These are phyloP conservation scores for Heliopora coerulea DNA, from an alignment of 92 coral and sea anemone genomes.

Conservation along the genomic window DNA sequence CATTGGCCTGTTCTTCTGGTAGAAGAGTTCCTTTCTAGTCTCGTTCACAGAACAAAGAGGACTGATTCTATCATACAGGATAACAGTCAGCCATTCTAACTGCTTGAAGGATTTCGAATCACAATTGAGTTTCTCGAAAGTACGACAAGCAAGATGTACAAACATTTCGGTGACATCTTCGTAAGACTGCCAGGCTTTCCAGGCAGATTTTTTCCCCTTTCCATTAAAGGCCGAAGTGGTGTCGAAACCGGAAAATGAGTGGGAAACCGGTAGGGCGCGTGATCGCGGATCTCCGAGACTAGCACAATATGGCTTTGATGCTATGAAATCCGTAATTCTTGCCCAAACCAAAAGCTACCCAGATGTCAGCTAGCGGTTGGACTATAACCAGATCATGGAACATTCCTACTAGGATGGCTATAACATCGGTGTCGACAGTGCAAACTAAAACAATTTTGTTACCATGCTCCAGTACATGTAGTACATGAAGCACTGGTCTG, in stretches of 20 bases:
- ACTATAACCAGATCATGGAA: no score
- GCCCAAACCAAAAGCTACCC: no score
- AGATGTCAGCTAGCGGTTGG: no score
- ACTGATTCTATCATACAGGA: neutral
- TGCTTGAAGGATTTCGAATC: neutral
- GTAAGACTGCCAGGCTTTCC: slow-evolving; percentile 4
- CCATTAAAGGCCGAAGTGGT: slow-evolving; percentile 28
- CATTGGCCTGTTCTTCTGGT: neutral
- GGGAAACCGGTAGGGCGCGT: slow-evolving; percentile 30
- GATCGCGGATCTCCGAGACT: slow-evolving; percentile 40
- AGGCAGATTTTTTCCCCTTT: neutral
- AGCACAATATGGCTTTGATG: slow-evolving; percentile 15
- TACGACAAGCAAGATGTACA: neutral
- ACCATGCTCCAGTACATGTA: no score
- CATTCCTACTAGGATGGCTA: no score
- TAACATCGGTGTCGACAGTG: no score
- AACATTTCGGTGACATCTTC: slow-evolving; percentile 1
- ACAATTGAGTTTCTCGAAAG: neutral
- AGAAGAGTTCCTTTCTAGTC: slow-evolving; percentile 15
- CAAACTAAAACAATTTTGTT: no score
- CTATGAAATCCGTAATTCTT: neutral
- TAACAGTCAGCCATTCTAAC: slow-evolving; percentile 7
- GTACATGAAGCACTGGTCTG: no score
- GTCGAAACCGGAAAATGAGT: no score
- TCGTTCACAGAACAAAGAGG: neutral